Conservation (phyloP, 2,797 vertebrate species). For the Schizopygopsis pylzovi region DNA sequence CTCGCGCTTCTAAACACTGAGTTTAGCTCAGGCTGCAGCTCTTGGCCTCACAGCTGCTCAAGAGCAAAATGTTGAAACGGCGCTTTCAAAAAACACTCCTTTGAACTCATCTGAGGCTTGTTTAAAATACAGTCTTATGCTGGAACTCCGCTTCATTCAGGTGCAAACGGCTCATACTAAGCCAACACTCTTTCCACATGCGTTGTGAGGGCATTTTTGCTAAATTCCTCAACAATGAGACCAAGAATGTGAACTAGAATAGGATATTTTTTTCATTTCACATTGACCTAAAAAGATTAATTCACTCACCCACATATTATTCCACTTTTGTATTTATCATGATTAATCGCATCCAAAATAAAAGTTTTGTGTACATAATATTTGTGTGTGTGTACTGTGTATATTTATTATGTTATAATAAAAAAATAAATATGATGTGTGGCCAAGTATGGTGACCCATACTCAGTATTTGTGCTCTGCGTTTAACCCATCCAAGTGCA, state of each 20-base stretch:
- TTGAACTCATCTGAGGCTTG: slow-evolving; percentile 64
- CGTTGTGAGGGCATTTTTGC: neutral
- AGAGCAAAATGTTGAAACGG: slow-evolving; percentile 58
- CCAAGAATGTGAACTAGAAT: slow-evolving; percentile 25
- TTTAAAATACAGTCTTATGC: slow-evolving; percentile 62
- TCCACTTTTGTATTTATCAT: no score
- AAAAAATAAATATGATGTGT: no score
- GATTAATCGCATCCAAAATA: no score
- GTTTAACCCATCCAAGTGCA: no score
- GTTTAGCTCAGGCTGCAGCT: slow-evolving; percentile 58
- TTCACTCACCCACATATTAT: neutral
- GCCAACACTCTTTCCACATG: slow-evolving; percentile 14
- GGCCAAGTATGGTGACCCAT: no score
- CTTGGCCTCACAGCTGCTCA: slow-evolving; percentile 37
- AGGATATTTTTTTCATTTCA: neutral
- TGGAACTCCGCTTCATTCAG: slow-evolving; percentile 51
- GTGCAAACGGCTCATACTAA: slow-evolving; percentile 51
- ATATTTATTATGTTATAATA: no score
- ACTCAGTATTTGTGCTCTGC: no score
- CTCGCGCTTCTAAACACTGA: slow-evolving; percentile 58
- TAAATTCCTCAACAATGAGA: slow-evolving; percentile 48
- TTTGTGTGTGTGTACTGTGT: no score
- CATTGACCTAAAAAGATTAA: neutral
- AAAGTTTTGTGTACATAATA: no score
- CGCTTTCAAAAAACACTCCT: slow-evolving; percentile 49